Base-by-base conservation (phyloP, 2,113 vertebrate species). In the Heliornis fulica region DNA sequence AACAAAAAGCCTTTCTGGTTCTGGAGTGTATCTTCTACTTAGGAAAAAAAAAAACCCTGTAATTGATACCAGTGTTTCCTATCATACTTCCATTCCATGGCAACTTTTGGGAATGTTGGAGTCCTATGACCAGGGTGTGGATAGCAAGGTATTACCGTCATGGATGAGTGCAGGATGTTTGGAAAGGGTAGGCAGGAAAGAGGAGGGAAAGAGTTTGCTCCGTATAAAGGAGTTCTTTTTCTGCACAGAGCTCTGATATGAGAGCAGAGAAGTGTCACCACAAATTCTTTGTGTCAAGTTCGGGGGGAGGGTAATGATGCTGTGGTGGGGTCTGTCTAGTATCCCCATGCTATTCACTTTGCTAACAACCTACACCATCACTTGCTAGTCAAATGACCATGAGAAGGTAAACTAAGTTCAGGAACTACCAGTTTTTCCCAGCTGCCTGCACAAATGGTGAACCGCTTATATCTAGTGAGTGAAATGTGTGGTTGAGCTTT, bases 81-180 rank as follows among this genome's bases (percentile, higher is more conserved):
- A 78, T 78, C 41, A 75, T 34, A 29, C 9, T 23, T 87, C 41
- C 2, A 13, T 63, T 75, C 10, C 56, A 40, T 0, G 36, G 21
- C 16, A 41, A 4, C 23, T 74, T 78, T 84, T 78, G 28, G 56
- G n/a, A 91, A 74, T 40, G 57, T 57, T 45, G 50, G 31, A 89
- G n/a, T 56, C 28, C 14, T 78, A 14, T 2, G 2, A 10, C 54
- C 70, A 2, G 5, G 15, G 10, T 0, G 2, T 81, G 60, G 18
- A n/a, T 61, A 77, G 59, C 16, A 36, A 81, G 20, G 41, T 53
- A 32, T 41, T 31, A 20, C 36, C 61, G 53, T 48, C 46, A 59
- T 38, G 66, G 51, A 82, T 59, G 56, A 43, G 28, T 19, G 41
- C 23, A 41, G 65, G 70, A 63, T 71, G 11, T 83, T 91, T 87